Conservation (phyloP, 2,113 vertebrate genomes). For the Promerops cafer region DNA sequence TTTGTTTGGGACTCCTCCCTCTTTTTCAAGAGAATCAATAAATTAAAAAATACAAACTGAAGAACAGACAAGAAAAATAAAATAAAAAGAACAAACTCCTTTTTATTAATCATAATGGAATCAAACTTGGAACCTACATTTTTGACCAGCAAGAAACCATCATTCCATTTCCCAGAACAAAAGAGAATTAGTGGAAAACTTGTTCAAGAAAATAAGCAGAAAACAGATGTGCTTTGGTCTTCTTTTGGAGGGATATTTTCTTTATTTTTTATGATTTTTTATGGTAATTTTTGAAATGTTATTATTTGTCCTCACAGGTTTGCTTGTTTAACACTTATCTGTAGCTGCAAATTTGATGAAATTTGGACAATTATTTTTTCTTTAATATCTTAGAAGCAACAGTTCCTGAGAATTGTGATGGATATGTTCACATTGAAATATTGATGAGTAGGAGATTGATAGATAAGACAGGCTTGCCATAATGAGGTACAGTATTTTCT, state of each 20-base stretch:
- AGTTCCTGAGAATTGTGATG: not conserved
- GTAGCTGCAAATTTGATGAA: not conserved
- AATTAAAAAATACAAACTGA: not conserved
- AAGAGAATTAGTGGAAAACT: not conserved
- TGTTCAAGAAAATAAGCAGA: not conserved
- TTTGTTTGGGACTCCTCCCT: not conserved
- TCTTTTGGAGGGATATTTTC: not conserved
- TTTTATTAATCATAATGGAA: not conserved
- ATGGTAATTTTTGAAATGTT: not conserved
- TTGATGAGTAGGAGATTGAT: not conserved
- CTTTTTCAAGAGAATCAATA: not conserved
- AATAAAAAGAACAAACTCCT: accelerated
- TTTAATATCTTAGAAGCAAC: not conserved
- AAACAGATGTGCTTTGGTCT: accelerated
- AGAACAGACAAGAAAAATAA: not conserved
- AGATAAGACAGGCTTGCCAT: not conserved
- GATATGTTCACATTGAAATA: not conserved
- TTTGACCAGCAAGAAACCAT: not conserved
- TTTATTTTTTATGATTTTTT: accelerated
- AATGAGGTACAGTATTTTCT: not conserved
- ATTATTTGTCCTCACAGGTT: not conserved
- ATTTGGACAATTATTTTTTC: not conserved
- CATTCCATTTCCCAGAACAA: not conserved
- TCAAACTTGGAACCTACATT: not conserved
- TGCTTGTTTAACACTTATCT: not conserved